These are phyloP conservation scores for Anarsia innoxiella DNA, from an alignment of 2,888 invertebrate species.

Conservation along the genomic window DNA sequence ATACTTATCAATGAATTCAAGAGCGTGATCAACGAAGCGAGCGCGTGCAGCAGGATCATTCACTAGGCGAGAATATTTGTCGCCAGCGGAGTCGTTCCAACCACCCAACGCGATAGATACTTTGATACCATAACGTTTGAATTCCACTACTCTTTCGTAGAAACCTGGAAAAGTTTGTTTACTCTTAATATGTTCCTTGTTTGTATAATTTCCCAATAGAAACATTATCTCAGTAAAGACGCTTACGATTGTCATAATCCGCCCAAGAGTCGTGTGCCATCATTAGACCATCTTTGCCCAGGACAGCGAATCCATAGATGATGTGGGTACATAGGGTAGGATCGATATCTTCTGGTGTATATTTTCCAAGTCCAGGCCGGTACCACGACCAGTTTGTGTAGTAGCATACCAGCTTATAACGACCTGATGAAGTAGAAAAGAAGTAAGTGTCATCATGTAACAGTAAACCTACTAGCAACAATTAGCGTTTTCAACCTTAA, in stretches of 20 bases:
- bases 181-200: not conserved
- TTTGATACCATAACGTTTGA: slow-evolving; percentile 86
- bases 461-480: not conserved
- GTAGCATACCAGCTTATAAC: slow-evolving; percentile 90
- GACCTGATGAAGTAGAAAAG: slow-evolving; percentile 76
- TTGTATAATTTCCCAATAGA: not conserved
- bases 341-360: slow-evolving; percentile 89
- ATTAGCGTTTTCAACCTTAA: not conserved
- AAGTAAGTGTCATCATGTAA: not conserved
- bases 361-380: slow-evolving; percentile 86
- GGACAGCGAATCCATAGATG: slow-evolving; percentile 94
- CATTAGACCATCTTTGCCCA: slow-evolving; percentile 85
- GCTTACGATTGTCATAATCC: slow-evolving; percentile 88
- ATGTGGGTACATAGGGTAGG: slow-evolving; percentile 93
- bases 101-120: slow-evolving; percentile 94
- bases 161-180: slow-evolving; percentile 73
- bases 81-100: slow-evolving; percentile 95
- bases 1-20: slow-evolving; percentile 85
- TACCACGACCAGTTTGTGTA: slow-evolving; percentile 98
- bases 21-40: slow-evolving; percentile 83
- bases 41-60: slow-evolving; percentile 82
- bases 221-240: not conserved
- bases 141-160: slow-evolving; percentile 87
- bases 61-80: slow-evolving; percentile 90
- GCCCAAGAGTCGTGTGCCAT: slow-evolving; percentile 94